Evolutionary conservation across 1,140 invertebrate genomes (phyloP), one percentile per base, ranked within the genome.

Genomic region (Hesperophylax magnus): DNA sequence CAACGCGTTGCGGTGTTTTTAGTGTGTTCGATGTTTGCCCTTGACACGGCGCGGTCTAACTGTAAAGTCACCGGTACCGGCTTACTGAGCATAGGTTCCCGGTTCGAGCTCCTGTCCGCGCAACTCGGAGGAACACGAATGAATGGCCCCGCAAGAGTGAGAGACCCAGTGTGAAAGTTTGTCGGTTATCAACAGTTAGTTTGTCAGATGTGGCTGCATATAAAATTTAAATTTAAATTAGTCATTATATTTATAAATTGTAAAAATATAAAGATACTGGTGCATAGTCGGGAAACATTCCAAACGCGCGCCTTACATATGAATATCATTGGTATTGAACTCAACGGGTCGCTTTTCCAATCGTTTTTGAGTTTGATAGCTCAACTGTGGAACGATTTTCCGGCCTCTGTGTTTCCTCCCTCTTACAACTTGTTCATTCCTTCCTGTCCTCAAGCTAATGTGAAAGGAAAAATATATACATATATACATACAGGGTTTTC

Each of bases 41-140:
- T 61, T 61, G 58, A 61, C 58, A 61, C 58, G n/a, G n/a, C 58
- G 58, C 58, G 58, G 58, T 15, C 58, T 61, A 61, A 61, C 58
- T 20, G 58, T 61, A 61, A n/a, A 24, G 58, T 18, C 3, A 39
- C 39, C 5, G 27, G 15, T 15, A n/a, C 53, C 58, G 58, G 24
- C 58, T 11, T 11, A 4, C 18, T 61, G 15, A 61, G 7, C 58
- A 7, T 22, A 6, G 24, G 58, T 24, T 61, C 20, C 17, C 58
- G 58, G 58, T 8, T 61, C 8, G 58, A 61, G 18, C 39, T 47
- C 39, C 39, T 47, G 9, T 24, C 58, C 58, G 11, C 18, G 5
- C 58, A 24, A 61, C 8, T 61, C 58, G 58, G 58, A 61, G 24
- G 56, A 20, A 15, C 18, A 24, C 11, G 58, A 9, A 61, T 18